These are phyloP conservation scores for Elgaria multicarinata DNA, from an alignment of 2,113 vertebrate species.

Conservation along the genomic window DNA sequence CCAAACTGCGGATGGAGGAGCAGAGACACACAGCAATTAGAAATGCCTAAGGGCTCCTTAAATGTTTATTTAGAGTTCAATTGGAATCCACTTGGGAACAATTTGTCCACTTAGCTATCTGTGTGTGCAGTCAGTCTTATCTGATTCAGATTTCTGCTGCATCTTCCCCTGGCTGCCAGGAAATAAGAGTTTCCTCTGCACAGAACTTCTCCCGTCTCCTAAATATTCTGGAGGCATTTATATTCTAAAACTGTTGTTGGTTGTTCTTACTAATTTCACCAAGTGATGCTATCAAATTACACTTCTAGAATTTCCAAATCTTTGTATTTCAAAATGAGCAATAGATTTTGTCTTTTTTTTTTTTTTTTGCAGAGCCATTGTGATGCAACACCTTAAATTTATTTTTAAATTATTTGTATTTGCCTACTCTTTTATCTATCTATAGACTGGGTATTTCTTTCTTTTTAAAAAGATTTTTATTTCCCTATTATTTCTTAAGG, in stretches of 20 bases:
- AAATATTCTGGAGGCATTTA: not conserved
- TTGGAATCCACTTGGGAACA: constrained; percentile 61
- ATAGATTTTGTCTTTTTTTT: not conserved
- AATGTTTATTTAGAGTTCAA: constrained; percentile 45
- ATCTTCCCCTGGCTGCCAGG: not conserved
- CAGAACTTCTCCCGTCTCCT: not conserved
- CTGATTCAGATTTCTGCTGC: constrained; percentile 42
- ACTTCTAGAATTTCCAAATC: not conserved
- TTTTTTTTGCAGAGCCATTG: not conserved
- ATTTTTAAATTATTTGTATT: constrained; percentile 4
- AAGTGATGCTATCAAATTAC: not conserved
- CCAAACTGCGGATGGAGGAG: not conserved
- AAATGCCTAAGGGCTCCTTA: not conserved
- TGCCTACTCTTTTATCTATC: not conserved
- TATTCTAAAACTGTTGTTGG: not conserved
- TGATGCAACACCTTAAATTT: not conserved
- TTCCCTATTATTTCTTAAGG: not conserved
- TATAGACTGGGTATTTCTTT: not conserved
- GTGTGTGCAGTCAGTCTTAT: constrained; percentile 55
- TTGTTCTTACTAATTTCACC: accelerated
- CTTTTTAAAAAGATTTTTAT: not conserved
- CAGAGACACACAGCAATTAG: not conserved
- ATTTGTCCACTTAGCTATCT: constrained; percentile 50
- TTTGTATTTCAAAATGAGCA: not conserved
- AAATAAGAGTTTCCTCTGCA: not conserved